These are phyloP conservation scores for Drosophila ohnishii DNA, from an alignment of 1,140 invertebrate species.

Conservation along the genomic window DNA sequence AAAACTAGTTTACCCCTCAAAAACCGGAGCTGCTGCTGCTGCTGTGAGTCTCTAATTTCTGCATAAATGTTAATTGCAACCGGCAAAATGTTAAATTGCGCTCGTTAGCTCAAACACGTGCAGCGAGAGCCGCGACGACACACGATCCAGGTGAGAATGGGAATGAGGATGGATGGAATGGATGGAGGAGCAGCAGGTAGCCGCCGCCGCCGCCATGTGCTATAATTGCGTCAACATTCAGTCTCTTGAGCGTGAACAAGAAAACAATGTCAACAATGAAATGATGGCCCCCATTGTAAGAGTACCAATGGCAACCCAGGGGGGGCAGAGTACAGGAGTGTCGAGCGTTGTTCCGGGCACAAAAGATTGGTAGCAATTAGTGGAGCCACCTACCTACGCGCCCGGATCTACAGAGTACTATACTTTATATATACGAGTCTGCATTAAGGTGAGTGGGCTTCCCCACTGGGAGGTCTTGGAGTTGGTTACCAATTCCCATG, in stretches of 20 bases:
- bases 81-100: conserved; percentile 63
- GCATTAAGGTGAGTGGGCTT: conserved; percentile 1
- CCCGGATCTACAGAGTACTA: conserved; percentile 9
- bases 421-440: conserved; percentile 9
- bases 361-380: conserved; percentile 67
- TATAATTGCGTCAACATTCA: conserved; percentile 73
- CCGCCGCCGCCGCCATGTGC: conserved; percentile 43
- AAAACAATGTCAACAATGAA: conserved; percentile 75
- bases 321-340: background rate
- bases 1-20: conserved; percentile 53
- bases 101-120: conserved; percentile 63
- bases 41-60: conserved; percentile 53
- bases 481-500: conserved; percentile 46
- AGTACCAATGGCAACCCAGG: conserved; percentile 8
- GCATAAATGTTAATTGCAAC: conserved; percentile 72
- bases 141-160: conserved; percentile 36
- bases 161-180: background rate
- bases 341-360: conserved; percentile 22
- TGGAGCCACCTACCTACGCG: conserved; percentile 43
- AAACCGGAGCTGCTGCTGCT: background rate
- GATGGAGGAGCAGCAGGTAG: conserved; percentile 24
- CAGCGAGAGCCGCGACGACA: conserved; percentile 27
- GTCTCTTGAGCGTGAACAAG: conserved; percentile 60
- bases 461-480: conserved; percentile 40
- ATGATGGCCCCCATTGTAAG: conserved; percentile 61